phyloP scores from a whole-genome alignment of 2,888 invertebrate genomes.

The Thalpophila matura region DNA sequence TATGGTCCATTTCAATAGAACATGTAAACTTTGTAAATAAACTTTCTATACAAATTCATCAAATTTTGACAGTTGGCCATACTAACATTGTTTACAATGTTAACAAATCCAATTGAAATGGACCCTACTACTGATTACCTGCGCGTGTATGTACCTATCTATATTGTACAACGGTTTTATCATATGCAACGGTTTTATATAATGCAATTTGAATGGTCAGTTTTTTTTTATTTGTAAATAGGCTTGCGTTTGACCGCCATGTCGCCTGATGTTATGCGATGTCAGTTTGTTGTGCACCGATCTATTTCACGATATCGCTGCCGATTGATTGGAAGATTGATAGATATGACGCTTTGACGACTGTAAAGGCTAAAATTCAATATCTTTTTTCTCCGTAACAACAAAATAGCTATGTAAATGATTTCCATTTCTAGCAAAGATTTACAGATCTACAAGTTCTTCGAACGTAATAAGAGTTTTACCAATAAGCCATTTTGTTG shows the following conservation, averaged over 20 bases:
- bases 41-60: too few species aligned
- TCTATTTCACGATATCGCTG: constrained; percentile 52
- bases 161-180: too few species aligned
- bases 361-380: constrained; percentile 15
- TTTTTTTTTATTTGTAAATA: too few species aligned
- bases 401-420: background rate
- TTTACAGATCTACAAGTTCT: background rate
- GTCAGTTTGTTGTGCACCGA: constrained; percentile 18
- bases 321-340: constrained; percentile 54
- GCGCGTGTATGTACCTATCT: background rate
- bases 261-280: too few species aligned
- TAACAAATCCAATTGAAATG: too few species aligned
- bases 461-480: background rate
- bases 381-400: constrained; percentile 10
- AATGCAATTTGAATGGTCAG: constrained; percentile 20
- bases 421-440: background rate
- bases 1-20: too few species aligned
- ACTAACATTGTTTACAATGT: too few species aligned
- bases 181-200: too few species aligned
- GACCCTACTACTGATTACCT: too few species aligned
- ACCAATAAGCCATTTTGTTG: background rate
- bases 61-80: too few species aligned
- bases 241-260: too few species aligned
- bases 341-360: constrained; percentile 35
- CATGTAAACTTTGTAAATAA: too few species aligned